Evolutionary conservation across 2,888 invertebrate species (phyloP).

Genomic region (Heliconius aoede): DNA sequence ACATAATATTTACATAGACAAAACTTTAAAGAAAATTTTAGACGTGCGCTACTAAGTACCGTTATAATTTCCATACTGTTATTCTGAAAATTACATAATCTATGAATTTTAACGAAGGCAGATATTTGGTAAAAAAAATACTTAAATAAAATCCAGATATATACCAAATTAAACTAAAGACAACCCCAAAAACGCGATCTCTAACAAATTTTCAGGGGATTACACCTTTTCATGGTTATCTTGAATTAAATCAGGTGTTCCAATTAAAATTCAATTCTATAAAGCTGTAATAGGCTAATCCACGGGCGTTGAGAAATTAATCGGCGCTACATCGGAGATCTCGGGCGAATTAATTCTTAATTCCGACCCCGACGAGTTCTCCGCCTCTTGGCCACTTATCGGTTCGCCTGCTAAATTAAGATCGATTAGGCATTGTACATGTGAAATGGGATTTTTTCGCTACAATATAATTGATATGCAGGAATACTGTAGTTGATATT

Average conservation of each 20-base stretch:
- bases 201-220: conserved; percentile 6
- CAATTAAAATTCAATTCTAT: conserved; percentile 77
- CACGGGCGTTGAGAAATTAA: conserved; percentile 64
- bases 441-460: background rate
- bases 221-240: conserved; percentile 16
- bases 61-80: too few species aligned
- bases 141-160: background rate
- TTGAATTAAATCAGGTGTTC: conserved; percentile 59
- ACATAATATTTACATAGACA: too few species aligned
- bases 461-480: too few species aligned
- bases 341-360: conserved; percentile 70
- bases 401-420: conserved; percentile 36
- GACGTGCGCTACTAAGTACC: too few species aligned
- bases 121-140: background rate
- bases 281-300: conserved; percentile 62
- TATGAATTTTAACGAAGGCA: background rate
- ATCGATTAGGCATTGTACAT: conserved; percentile 1
- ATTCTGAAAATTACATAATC: background rate
- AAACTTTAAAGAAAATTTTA: too few species aligned
- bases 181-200: background rate
- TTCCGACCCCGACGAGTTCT: conserved; percentile 64
- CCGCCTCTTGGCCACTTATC: conserved; percentile 59
- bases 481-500: too few species aligned
- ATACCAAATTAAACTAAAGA: background rate
- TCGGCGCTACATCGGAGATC: conserved; percentile 61